phyloP scores from a whole-genome alignment of 2,797 vertebrate genomes.

The Gymnothorax reevesii region DNA sequence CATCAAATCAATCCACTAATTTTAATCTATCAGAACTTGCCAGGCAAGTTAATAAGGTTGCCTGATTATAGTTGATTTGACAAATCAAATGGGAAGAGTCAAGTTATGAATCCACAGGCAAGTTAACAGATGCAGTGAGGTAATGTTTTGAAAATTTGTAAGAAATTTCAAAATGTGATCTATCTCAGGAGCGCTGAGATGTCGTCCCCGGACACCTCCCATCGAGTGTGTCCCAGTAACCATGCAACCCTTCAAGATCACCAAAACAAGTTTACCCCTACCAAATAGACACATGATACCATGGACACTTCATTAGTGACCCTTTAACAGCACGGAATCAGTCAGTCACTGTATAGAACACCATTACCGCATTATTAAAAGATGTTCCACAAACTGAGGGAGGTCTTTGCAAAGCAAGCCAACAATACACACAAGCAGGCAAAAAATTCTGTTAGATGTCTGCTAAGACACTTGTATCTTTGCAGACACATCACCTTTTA shows the following conservation, averaged over 20 bases:
- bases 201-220: too few species aligned
- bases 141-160: not conserved
- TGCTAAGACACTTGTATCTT: not conserved
- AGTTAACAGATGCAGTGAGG: not conserved
- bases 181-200: not conserved
- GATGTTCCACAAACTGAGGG: not conserved
- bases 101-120: not conserved
- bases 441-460: not conserved
- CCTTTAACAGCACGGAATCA: not conserved
- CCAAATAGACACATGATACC: not conserved
- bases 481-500: not conserved
- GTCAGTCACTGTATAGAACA: not conserved
- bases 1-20: not conserved
- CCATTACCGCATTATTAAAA: not conserved
- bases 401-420: not conserved
- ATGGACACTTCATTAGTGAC: not conserved
- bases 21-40: not conserved
- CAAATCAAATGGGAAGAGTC: not conserved
- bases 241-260: not conserved
- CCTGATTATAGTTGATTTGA: not conserved
- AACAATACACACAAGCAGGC: not conserved
- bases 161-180: not conserved
- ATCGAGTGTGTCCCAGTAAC: not conserved
- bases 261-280: not conserved
- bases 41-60: not conserved